Evolutionary conservation across 2,797 vertebrate genomes (phyloP).

Genomic region (Takifugu rubripes): DNA sequence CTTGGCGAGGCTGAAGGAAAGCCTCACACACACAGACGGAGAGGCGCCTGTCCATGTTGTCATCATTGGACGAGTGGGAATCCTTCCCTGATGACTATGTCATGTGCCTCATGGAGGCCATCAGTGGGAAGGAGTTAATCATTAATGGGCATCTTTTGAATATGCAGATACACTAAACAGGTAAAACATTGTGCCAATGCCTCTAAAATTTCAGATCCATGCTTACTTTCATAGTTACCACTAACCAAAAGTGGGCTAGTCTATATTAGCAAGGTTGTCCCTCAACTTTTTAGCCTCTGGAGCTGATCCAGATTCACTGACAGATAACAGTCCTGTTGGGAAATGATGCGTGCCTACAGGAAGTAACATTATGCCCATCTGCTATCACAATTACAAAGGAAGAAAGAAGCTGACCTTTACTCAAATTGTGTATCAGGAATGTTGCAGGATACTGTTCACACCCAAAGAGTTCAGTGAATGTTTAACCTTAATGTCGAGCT

Average conservation of each 20-base stretch:
- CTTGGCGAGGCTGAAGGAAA: slow-evolving; percentile 38
- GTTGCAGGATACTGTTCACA: background rate
- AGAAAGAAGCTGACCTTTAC: no score
- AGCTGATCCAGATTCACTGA: background rate
- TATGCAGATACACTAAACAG: slow-evolving; percentile 10
- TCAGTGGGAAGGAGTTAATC: slow-evolving; percentile 38
- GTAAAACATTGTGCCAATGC: slow-evolving; percentile 5
- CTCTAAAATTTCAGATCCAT: slow-evolving; percentile 11
- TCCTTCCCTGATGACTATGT: slow-evolving; percentile 44
- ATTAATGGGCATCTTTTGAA: slow-evolving; percentile 37
- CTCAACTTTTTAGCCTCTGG: no score
- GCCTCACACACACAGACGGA: slow-evolving; percentile 54
- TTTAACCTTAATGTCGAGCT: no score
- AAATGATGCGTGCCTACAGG: background rate
- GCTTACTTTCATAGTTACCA: background rate
- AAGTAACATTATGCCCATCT: background rate
- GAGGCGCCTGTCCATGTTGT: slow-evolving; percentile 66
- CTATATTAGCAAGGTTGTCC: no score
- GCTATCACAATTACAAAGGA: no score
- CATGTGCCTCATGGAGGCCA: slow-evolving; percentile 3
- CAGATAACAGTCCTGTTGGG: background rate
- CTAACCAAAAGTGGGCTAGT: no score
- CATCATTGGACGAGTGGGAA: slow-evolving; percentile 65
- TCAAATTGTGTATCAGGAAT: no score
- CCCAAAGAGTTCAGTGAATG: slow-evolving; percentile 14